A percentile compares a stretch with the other conserved stretches of the same genome.
phyloP scores from a whole-genome alignment of 2,113 vertebrate genomes.

The Phrynosoma platyrhinos region DNA sequence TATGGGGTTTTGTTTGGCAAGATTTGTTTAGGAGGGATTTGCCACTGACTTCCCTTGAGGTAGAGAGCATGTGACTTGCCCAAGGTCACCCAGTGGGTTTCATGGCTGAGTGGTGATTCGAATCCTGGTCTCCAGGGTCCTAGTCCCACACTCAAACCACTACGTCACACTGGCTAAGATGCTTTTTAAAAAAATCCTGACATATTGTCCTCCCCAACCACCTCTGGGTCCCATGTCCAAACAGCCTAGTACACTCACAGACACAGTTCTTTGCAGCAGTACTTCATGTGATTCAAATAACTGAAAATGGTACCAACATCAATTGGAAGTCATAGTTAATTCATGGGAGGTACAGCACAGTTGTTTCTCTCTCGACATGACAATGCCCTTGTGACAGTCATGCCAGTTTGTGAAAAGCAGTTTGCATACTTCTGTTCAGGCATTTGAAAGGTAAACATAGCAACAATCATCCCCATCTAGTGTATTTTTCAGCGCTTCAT shows the following conservation, averaged over 20 bases:
- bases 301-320: neutral
- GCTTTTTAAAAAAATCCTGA: neutral
- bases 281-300: neutral
- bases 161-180: neutral
- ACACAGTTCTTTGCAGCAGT: neutral
- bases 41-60: no score
- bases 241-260: neutral
- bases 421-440: neutral
- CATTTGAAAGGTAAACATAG: neutral
- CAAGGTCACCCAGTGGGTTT: no score
- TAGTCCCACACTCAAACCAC: no score
- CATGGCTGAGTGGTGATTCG: no score
- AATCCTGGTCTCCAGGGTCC: no score
- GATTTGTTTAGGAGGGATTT: no score
- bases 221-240: neutral
- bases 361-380: neutral
- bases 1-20: no score
- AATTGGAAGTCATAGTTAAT: neutral
- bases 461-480: no score
- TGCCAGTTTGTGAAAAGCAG: neutral
- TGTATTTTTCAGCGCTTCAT: neutral
- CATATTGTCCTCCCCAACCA: neutral
- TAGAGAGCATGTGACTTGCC: no score
- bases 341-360: neutral
- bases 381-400: neutral